These are phyloP conservation scores for Nyctibius bracteatus DNA, from an alignment of 2,113 vertebrate genomes.

Conservation along the genomic window DNA sequence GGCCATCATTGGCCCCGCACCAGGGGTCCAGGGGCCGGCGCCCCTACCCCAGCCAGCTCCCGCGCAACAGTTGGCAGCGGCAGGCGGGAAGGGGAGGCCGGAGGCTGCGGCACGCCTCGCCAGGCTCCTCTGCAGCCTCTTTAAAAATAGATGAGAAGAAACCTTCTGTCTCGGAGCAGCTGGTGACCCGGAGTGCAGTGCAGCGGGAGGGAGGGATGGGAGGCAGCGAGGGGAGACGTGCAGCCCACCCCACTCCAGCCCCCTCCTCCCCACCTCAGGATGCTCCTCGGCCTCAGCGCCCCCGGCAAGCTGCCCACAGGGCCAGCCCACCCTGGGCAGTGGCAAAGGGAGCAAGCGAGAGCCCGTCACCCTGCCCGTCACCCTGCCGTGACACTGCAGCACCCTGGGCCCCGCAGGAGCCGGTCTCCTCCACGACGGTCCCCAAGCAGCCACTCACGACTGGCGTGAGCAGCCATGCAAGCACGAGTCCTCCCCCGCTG, in stretches of 20 bases:
- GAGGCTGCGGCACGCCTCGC: slow-evolving; percentile 3
- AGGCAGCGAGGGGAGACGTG: neutral
- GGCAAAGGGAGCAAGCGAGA: rapidly evolving
- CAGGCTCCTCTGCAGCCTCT: slow-evolving; percentile 78
- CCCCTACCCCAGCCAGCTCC: rapidly evolving
- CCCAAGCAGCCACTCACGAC: rapidly evolving
- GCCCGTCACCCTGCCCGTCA: neutral
- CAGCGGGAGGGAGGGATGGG: neutral
- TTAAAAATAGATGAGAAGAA: slow-evolving; percentile 81
- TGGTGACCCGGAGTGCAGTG: slow-evolving; percentile 5
- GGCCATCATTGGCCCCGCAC: neutral
- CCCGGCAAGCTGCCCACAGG: neutral
- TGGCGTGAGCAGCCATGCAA: neutral
- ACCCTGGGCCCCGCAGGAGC: rapidly evolving
- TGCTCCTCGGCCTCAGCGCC: neutral
- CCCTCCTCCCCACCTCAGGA: neutral
- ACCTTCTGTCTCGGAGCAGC: slow-evolving; percentile 71
- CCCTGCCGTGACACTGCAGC: neutral
- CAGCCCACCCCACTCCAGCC: neutral
- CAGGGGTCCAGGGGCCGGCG: neutral
- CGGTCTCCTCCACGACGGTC: rapidly evolving
- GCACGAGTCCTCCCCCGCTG: rapidly evolving
- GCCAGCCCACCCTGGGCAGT: neutral
- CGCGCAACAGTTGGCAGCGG: neutral
- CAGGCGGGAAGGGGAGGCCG: neutral